Evolutionary conservation across 2,113 vertebrate species (phyloP).

Genomic region (Siphamia tubifer): DNA sequence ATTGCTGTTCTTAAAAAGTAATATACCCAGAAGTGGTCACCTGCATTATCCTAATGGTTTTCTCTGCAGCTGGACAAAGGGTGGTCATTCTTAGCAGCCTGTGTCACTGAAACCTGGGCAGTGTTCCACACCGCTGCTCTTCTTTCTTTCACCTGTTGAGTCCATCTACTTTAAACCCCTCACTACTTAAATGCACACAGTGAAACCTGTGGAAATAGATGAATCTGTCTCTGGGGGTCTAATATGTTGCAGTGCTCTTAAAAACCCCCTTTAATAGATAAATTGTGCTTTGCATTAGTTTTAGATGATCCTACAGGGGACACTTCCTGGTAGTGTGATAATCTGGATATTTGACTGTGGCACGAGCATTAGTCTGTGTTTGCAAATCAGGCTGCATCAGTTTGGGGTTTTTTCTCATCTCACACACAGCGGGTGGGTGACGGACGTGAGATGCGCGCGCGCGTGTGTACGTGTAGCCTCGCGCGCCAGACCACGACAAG

Average conservation of each 20-base stretch:
- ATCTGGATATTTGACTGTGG: no score
- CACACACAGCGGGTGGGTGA: no score
- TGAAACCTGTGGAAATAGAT: conserved; percentile 17
- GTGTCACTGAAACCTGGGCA: conserved; percentile 60
- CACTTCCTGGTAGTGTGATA: no score
- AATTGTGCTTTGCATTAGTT: no score
- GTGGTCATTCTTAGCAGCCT: conserved; percentile 24
- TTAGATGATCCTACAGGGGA: no score
- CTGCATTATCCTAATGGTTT: background rate
- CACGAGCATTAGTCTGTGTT: background rate
- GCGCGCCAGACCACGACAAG: background rate
- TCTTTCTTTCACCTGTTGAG: conserved; percentile 48
- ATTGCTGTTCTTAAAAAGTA: background rate
- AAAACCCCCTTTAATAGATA: no score
- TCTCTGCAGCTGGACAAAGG: conserved; percentile 33
- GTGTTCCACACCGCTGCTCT: conserved; percentile 59
- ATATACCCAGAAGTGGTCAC: background rate
- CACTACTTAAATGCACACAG: conserved; percentile 20
- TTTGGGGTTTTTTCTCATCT: background rate
- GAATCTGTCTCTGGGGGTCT: background rate
- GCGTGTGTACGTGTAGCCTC: background rate
- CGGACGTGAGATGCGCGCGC: no score
- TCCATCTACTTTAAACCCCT: conserved; percentile 16
- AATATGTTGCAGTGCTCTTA: no score
- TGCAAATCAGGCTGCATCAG: background rate